Percentiles rank a stretch among this genome's conserved stretches.
Evolutionary conservation across 2,113 vertebrate genomes (phyloP).

Genomic region (Chamaea fasciata): DNA sequence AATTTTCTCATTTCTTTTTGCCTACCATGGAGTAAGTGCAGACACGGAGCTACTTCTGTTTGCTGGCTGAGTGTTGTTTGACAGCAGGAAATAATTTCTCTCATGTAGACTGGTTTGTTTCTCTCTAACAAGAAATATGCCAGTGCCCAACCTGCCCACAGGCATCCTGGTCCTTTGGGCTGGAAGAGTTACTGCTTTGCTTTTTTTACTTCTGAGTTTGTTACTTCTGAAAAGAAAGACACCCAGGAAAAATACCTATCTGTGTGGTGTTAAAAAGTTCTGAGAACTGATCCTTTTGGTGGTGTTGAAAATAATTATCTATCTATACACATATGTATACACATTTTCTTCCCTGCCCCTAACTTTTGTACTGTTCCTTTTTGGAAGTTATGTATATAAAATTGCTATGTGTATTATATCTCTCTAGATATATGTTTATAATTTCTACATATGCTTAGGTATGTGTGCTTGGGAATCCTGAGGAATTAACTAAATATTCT

Average conservation of each 20-base stretch:
- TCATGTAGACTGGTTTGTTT: neutral
- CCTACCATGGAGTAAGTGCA: neutral
- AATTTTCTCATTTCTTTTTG: neutral
- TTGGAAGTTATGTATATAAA: neutral
- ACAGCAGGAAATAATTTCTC: neutral
- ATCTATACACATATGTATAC: neutral
- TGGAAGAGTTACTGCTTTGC: neutral
- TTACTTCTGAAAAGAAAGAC: neutral
- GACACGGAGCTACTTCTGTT: neutral
- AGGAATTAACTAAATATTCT: neutral
- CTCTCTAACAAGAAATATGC: neutral
- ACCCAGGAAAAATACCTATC: neutral
- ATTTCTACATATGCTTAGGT: neutral
- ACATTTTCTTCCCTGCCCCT: neutral
- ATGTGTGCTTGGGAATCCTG: neutral
- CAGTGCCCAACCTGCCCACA: neutral
- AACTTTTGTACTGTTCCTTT: neutral
- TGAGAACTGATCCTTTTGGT: neutral
- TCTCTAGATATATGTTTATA: neutral
- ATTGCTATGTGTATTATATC: neutral
- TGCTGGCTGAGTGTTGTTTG: neutral
- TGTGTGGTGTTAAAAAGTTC: neutral
- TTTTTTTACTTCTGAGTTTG: neutral
- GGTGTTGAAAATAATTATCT: neutral
- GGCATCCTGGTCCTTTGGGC: neutral